These are phyloP conservation scores for Danaus chrysippus DNA, from an alignment of 2,888 invertebrate genomes.

Conservation along the genomic window DNA sequence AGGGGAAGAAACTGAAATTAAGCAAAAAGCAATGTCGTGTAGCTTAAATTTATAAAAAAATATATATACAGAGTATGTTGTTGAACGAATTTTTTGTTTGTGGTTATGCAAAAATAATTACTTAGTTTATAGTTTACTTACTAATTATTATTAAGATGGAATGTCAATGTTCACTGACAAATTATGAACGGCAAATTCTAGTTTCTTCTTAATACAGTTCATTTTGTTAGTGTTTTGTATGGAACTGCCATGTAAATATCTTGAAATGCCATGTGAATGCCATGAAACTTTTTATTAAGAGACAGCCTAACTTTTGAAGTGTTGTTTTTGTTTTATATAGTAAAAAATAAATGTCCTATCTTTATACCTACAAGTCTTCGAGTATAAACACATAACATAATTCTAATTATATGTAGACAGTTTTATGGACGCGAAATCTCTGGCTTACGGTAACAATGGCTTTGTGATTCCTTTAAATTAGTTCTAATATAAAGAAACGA, in stretches of 20 bases:
- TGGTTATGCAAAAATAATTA: too few species aligned
- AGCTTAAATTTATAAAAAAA: too few species aligned
- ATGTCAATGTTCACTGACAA: too few species aligned
- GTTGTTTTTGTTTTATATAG: too few species aligned
- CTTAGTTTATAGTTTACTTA: too few species aligned
- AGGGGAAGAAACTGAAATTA: too few species aligned
- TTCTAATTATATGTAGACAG: slow-evolving; percentile 22
- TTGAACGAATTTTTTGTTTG: too few species aligned
- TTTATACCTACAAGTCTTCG: slow-evolving; percentile 1
- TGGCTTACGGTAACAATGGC: slow-evolving; percentile 18
- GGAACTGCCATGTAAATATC: not conserved
- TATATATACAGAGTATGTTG: too few species aligned
- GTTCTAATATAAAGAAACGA: slow-evolving; percentile 23
- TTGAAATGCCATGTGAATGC: too few species aligned
- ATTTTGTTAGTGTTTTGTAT: not conserved
- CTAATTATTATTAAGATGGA: too few species aligned
- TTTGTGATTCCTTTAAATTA: slow-evolving; percentile 24
- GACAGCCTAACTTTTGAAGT: not conserved
- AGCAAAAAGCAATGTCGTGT: too few species aligned
- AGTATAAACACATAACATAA: slow-evolving; percentile 18
- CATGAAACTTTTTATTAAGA: not conserved
- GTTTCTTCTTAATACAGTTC: not conserved
- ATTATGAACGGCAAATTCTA: too few species aligned
- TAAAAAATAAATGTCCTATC: not conserved
- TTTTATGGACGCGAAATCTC: slow-evolving; percentile 22